Evolutionary conservation across 2,113 vertebrate species (phyloP).

Genomic region (Heliornis fulica): DNA sequence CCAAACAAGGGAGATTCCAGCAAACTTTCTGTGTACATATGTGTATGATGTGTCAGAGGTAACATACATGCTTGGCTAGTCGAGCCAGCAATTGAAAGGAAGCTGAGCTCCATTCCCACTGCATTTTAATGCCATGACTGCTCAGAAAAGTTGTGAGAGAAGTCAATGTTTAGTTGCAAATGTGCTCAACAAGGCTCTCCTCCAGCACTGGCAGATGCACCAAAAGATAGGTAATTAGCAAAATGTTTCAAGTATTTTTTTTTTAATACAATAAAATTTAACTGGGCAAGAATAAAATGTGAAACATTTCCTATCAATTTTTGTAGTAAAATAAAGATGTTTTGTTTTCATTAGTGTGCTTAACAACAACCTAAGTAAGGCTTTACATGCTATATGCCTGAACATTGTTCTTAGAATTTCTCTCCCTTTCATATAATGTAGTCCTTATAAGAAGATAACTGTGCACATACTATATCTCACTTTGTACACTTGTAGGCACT

Average conservation of each 20-base stretch:
- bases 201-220: not conserved
- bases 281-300: not conserved
- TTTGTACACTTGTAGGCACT: not conserved
- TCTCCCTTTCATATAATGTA: slow-evolving; percentile 34
- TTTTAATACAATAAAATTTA: not conserved
- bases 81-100: not conserved
- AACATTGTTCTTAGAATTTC: slow-evolving; percentile 50
- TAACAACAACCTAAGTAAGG: slow-evolving; percentile 43
- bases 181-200: not conserved
- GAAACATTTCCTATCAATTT: not conserved
- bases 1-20: not conserved
- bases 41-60: not conserved
- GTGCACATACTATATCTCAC: not conserved
- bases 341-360: not conserved
- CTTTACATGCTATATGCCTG: slow-evolving; percentile 43
- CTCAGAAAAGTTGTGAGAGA: not conserved
- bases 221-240: not conserved
- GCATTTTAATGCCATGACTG: not conserved
- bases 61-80: not conserved
- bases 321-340: not conserved
- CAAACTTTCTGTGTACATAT: not conserved
- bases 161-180: not conserved
- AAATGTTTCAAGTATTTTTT: not conserved
- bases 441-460: slow-evolving; percentile 15
- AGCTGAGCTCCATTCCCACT: not conserved